Evolutionary conservation across 2,888 invertebrate species (phyloP).

Genomic region (Microctonus aethiopoides): DNA sequence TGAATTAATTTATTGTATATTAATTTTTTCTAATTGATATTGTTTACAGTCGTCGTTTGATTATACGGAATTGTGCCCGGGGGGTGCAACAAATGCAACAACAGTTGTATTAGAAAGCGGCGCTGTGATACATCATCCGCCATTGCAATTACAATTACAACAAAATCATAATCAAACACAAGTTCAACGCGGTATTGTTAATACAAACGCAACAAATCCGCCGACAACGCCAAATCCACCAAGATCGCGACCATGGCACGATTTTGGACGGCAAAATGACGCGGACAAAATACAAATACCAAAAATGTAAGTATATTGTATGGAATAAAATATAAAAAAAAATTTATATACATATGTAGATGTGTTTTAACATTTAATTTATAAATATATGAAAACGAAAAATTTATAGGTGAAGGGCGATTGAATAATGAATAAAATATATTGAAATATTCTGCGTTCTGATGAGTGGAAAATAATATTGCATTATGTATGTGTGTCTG

Average conservation of each 20-base stretch:
- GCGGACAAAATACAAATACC: conserved; percentile 97
- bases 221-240: conserved; percentile 66
- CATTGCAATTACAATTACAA: conserved; percentile 67
- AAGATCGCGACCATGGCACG: conserved; percentile 91
- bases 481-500: too few relatives aligned
- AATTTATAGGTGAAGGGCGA: not conserved
- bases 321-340: too few relatives aligned
- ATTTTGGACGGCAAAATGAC: conserved; percentile 93
- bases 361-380: too few relatives aligned
- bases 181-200: conserved; percentile 69
- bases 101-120: conserved; percentile 69
- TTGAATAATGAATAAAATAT: not conserved
- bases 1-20: too few relatives aligned
- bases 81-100: conserved; percentile 67
- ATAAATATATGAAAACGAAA: too few relatives aligned
- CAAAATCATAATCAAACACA: conserved; percentile 72
- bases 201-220: conserved; percentile 57
- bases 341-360: too few relatives aligned
- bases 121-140: conserved; percentile 69
- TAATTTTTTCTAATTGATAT: conserved; percentile 38
- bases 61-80: conserved; percentile 88
- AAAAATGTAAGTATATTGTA: conserved; percentile 98
- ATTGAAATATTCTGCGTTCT: too few relatives aligned
- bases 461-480: too few relatives aligned
- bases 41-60: conserved; percentile 87